These are phyloP conservation scores for Triops longicaudatus DNA, from an alignment of 1,140 invertebrate species.

Conservation along the genomic window DNA sequence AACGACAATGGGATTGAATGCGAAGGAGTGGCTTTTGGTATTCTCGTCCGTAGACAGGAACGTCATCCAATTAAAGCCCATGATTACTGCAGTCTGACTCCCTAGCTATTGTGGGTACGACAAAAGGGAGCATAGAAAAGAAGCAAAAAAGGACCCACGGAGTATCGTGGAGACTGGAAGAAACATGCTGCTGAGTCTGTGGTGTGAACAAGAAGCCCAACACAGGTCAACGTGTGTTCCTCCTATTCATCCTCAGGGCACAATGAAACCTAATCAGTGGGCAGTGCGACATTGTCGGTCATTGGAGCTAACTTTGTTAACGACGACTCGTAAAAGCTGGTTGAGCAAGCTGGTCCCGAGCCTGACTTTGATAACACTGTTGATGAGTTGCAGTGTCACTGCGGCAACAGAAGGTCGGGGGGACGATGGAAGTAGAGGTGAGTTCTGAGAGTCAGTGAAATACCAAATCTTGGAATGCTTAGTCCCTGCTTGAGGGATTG, in stretches of 20 bases:
- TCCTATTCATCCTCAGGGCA: background rate
- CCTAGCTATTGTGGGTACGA: too few relatives aligned
- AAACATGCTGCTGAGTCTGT: background rate
- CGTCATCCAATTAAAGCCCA: background rate
- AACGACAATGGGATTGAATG: background rate
- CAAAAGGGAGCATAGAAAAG: too few relatives aligned
- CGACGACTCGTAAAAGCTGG: background rate
- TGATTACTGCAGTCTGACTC: background rate
- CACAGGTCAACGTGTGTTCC: background rate
- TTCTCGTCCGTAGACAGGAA: background rate
- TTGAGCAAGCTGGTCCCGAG: background rate
- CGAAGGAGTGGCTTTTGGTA: background rate
- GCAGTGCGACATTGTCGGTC: background rate
- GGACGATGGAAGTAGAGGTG: background rate
- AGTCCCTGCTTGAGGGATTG: too few relatives aligned
- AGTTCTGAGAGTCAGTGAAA: too few relatives aligned
- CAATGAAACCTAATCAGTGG: conserved; percentile 3
- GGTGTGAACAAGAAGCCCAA: background rate
- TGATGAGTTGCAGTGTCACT: conserved; percentile 11
- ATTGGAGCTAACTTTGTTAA: background rate
- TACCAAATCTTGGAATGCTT: too few relatives aligned
- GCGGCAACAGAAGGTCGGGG: background rate
- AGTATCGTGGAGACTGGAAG: background rate
- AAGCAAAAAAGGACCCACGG: too few relatives aligned
- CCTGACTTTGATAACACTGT: background rate